phyloP scores from a whole-genome alignment of 2,113 vertebrate genomes.

The Podilymbus podiceps region DNA sequence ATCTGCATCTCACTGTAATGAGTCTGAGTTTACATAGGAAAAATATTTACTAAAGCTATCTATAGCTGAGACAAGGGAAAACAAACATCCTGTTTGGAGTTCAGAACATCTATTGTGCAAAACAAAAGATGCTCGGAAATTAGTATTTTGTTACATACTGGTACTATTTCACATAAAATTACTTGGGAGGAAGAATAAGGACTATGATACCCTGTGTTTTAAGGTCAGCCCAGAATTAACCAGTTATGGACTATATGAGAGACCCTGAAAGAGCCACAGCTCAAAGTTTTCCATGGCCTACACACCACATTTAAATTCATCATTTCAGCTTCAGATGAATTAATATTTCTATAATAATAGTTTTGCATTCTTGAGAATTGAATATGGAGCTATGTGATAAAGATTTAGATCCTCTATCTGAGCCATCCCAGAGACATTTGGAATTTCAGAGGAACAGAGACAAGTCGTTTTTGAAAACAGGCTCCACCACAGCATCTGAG shows the following conservation, averaged over 20 bases:
- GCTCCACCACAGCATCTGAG: not conserved
- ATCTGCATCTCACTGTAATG: not conserved
- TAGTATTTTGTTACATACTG: not conserved
- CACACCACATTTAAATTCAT: not conserved
- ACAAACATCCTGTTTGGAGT: not conserved
- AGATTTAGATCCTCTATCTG: not conserved
- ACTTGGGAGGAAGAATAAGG: not conserved
- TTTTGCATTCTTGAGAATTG: not conserved
- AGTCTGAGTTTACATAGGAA: not conserved
- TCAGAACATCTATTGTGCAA: not conserved
- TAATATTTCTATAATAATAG: not conserved
- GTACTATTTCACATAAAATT: not conserved
- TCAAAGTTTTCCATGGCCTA: not conserved
- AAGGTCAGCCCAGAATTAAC: not conserved
- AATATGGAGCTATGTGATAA: not conserved
- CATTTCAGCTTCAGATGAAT: not conserved
- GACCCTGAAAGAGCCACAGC: rapidly evolving
- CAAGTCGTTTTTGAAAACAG: not conserved
- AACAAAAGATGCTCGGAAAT: not conserved
- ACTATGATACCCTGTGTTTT: not conserved
- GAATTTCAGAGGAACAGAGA: not conserved
- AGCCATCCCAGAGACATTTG: rapidly evolving
- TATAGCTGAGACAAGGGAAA: not conserved
- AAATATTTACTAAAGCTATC: not conserved
- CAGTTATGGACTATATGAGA: not conserved